Percentiles rank a stretch among this genome's conserved stretches.
phyloP scores from a whole-genome alignment of 2,113 vertebrate genomes.

The Vulpes ferrilata region DNA sequence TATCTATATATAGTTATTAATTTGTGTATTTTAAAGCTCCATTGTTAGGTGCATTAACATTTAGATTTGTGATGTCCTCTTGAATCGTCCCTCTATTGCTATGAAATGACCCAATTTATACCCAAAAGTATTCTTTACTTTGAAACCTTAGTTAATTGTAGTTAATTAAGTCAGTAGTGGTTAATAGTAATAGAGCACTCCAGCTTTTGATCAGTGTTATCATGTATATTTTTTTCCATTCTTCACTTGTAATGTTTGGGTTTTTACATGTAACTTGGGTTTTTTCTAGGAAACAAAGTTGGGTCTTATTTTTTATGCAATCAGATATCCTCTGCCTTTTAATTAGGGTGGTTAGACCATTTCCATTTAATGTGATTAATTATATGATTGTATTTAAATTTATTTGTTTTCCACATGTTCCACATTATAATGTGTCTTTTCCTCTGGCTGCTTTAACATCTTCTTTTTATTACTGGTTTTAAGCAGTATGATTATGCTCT shows the following conservation, averaged over 20 bases:
- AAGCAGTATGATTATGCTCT: background rate
- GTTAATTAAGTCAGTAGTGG: too few species aligned
- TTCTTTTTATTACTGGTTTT: background rate
- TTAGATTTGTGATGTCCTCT: background rate
- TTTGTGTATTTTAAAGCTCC: background rate
- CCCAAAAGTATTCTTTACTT: background rate
- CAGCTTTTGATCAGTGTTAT: background rate
- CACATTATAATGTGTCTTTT: background rate
- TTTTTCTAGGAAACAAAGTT: background rate
- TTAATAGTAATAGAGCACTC: background rate
- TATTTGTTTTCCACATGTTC: background rate
- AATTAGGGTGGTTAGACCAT: background rate
- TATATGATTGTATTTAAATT: background rate
- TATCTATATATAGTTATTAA: background rate
- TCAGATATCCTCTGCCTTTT: background rate
- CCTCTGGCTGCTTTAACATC: background rate
- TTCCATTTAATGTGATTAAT: background rate
- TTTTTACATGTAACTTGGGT: background rate
- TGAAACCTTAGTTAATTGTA: background rate
- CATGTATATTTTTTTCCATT: background rate
- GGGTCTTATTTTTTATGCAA: background rate
- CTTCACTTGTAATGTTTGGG: background rate
- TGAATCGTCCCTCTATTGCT: background rate
- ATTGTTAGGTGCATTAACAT: background rate
- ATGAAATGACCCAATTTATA: background rate